Evolutionary conservation across 2,113 vertebrate species (phyloP).

Genomic region (Pelusios castaneus): DNA sequence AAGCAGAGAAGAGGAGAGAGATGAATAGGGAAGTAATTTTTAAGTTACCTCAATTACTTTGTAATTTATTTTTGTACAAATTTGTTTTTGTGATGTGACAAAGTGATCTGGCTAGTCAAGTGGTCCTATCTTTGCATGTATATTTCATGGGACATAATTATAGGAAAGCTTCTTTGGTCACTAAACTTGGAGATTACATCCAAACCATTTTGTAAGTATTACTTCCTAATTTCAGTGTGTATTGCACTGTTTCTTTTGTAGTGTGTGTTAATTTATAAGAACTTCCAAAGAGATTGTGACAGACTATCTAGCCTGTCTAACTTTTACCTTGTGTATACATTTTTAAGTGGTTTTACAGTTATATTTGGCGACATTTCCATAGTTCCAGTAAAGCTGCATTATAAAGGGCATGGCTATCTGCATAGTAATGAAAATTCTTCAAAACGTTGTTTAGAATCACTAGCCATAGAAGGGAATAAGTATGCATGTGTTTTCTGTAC

Average conservation of each 20-base stretch:
- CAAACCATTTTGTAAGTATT: conserved; percentile 73
- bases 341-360: background rate
- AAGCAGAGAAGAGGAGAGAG: background rate
- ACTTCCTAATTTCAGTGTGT: conserved; percentile 6
- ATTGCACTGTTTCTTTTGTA: conserved; percentile 26
- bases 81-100: background rate
- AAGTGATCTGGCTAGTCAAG: background rate
- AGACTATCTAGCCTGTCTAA: background rate
- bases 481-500: background rate
- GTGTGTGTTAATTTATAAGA: conserved; percentile 45
- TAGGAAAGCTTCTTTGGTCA: background rate
- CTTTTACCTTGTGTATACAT: conserved; percentile 23
- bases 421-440: background rate
- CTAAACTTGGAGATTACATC: background rate
- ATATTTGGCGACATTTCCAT: background rate
- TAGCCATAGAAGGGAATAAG: background rate
- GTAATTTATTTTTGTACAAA: background rate
- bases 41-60: background rate
- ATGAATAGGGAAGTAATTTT: background rate
- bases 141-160: background rate
- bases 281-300: background rate
- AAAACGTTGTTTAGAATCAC: background rate
- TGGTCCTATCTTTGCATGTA: background rate
- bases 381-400: conserved; percentile 2
- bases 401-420: background rate